Evolutionary conservation across 2,888 invertebrate genomes (phyloP), one percentile per base, ranked within the genome.

Genomic region (Lissocephala sabroskyi): DNA sequence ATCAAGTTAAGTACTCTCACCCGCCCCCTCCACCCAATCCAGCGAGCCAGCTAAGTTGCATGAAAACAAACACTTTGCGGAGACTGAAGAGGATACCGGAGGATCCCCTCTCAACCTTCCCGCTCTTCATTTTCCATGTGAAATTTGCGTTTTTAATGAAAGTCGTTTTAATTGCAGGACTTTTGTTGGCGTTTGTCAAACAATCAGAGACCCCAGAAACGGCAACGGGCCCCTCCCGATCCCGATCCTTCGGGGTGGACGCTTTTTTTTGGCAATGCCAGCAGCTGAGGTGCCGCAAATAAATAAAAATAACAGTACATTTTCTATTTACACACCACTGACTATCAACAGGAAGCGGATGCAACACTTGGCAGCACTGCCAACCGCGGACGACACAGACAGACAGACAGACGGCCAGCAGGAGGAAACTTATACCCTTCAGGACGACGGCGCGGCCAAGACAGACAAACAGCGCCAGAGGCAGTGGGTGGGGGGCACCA

Each of bases 71-170:
- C 74, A 70, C 74, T 74, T 61, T 10, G 45, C 14, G 10, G 13
- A 35, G 17, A 16, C 17, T 16, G 14, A 11, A 16, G 14, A 14
- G 10, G 11, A 11, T 30, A 3, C 11, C n/a, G n/a, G 36, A 28
- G 10, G 29, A 14, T 17, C 18, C 10, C 7, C 33, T 16, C 23
- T 11, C 10, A 5, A n/a, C 18, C 17, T 14, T 39, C 11, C 13
- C 29, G 32, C 23, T 26, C 7, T 73, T 61, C 59, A 62, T 59
- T 71, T 71, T 77, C 57, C 75, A 74, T 77, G 77, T 74, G 64
- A 75, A 75, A 77, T 79, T 78, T 77, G 70, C 79, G 78, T 79
- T 77, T 76, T 77, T 79, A 79, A 79, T 78, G 75, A 79, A 75
- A 79, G 76, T 70, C 70, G 59, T 65, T 70, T 73, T 77, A 77